These are phyloP conservation scores for Telmatherina bonti DNA, from an alignment of 2,797 vertebrate species.

Conservation along the genomic window DNA sequence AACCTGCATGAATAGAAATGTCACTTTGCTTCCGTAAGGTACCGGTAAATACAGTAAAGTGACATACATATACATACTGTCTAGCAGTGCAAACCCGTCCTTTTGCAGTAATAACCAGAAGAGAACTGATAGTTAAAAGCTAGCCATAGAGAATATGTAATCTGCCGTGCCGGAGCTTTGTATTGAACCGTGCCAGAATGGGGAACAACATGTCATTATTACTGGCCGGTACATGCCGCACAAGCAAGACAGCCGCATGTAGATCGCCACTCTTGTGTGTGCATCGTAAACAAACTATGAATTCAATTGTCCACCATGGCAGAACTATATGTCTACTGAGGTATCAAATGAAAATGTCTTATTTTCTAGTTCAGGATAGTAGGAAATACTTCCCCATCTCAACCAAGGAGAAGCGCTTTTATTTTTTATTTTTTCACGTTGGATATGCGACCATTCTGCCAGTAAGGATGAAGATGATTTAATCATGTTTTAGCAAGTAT, in stretches of 20 bases:
- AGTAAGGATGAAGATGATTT: constrained; percentile 48
- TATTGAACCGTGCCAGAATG: constrained; percentile 48
- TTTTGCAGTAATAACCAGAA: constrained; percentile 36
- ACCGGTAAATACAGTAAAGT: constrained; percentile 56
- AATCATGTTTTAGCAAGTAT: constrained; percentile 52
- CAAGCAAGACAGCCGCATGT: constrained; percentile 56
- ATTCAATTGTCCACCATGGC: constrained; percentile 68
- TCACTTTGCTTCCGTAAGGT: constrained; percentile 68
- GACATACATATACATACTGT: constrained; percentile 46
- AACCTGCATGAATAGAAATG: constrained; percentile 62
- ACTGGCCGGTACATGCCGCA: constrained; percentile 41
- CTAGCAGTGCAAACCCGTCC: constrained; percentile 35
- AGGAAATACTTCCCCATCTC: constrained; percentile 45
- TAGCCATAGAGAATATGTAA: constrained; percentile 52
- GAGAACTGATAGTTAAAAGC: constrained; percentile 55
- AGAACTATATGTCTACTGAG: constrained; percentile 63
- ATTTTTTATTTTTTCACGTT: too few species aligned
- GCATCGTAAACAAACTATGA: constrained; percentile 73
- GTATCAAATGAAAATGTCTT: constrained; percentile 78
- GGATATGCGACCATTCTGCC: constrained; percentile 25
- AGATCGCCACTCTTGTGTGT: constrained; percentile 45
- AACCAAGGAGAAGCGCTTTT: constrained; percentile 28
- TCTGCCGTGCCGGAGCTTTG: constrained; percentile 44
- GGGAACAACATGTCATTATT: constrained; percentile 72
- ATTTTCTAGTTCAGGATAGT: constrained; percentile 59